Evolutionary conservation across 2,888 invertebrate species (phyloP).

Genomic region (Bursaphelenchus okinawaensis): DNA sequence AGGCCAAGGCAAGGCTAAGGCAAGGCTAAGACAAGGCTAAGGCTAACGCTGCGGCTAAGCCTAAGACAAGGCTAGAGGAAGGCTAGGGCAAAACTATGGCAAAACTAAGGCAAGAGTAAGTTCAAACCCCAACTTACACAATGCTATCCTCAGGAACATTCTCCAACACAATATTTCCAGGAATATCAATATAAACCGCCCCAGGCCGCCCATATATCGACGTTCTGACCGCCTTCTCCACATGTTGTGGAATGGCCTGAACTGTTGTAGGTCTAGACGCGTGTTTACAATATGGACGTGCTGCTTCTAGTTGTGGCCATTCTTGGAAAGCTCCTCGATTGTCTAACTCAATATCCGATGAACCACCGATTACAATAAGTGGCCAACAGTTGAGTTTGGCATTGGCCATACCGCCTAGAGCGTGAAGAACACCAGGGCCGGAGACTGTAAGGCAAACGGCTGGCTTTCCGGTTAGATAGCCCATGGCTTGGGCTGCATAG

Average conservation of each 20-base stretch:
- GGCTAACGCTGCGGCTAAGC: too few relatives aligned
- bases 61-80: too few relatives aligned
- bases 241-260: constrained; percentile 69
- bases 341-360: constrained; percentile 84
- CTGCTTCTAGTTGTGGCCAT: constrained; percentile 81
- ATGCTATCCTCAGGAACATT: constrained; percentile 35
- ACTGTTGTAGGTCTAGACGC: constrained; percentile 78
- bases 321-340: constrained; percentile 94
- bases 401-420: constrained; percentile 89
- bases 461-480: constrained; percentile 77
- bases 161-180: constrained; percentile 68
- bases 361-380: constrained; percentile 81
- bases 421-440: constrained; percentile 87
- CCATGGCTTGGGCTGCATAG: constrained; percentile 93
- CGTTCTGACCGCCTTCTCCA: constrained; percentile 69
- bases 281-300: constrained; percentile 84
- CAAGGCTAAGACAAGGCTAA: too few relatives aligned
- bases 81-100: too few relatives aligned
- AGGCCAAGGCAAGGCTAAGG: too few relatives aligned
- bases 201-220: constrained; percentile 83
- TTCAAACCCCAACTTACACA: not conserved
- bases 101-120: constrained; percentile 7
- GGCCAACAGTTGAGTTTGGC: constrained; percentile 94
- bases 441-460: constrained; percentile 83
- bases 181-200: constrained; percentile 81